Conservation (phyloP, 2,797 vertebrate genomes). For the Falco concolor region DNA sequence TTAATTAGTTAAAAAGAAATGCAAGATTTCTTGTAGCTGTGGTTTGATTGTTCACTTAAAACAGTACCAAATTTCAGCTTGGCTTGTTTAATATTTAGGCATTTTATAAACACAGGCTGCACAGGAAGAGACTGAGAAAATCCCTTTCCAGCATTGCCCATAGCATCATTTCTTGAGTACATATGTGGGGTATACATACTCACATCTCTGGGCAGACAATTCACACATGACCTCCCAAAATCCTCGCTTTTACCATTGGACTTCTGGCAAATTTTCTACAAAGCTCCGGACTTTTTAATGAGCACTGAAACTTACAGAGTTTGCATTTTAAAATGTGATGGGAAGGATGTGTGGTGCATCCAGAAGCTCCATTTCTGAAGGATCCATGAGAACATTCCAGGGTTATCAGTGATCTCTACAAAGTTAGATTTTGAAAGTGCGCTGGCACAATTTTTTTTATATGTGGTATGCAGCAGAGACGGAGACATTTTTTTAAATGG, state of each 20-base stretch:
- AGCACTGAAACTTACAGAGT: not conserved
- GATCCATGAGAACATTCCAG: not conserved
- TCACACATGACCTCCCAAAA: not conserved
- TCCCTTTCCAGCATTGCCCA: not conserved
- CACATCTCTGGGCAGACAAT: not conserved
- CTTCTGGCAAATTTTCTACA: not conserved
- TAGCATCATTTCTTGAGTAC: not conserved
- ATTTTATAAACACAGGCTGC: not conserved
- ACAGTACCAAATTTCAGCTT: not conserved
- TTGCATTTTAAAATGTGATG: not conserved
- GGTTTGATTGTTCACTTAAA: not conserved
- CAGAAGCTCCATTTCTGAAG: not conserved
- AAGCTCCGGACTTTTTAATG: not conserved
- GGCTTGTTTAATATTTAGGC: not conserved
- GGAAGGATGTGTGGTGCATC: not conserved
- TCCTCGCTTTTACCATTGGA: not conserved
- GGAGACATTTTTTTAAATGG: not conserved
- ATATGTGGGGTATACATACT: not conserved
- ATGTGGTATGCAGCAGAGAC: not conserved
- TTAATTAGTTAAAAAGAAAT: not conserved
- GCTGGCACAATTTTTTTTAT: not conserved
- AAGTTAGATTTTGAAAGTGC: not conserved
- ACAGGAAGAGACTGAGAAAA: not conserved
- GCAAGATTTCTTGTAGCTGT: not conserved
- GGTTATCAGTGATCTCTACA: not conserved